Evolutionary conservation across 1,140 invertebrate genomes (phyloP).

Genomic region (Oedothorax gibbosus): DNA sequence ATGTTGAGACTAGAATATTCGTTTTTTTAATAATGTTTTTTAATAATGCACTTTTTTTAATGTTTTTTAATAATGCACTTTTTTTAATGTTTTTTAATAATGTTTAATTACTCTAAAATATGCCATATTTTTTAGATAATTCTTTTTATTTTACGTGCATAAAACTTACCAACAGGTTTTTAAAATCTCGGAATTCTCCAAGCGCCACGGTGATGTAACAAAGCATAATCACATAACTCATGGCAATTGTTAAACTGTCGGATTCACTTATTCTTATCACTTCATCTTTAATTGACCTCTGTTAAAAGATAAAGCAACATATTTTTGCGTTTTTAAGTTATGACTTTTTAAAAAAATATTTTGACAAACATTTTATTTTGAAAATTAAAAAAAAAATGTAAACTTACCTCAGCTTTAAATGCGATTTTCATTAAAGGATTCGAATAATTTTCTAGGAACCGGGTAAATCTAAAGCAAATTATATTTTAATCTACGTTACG

Average conservation of each 20-base stretch:
- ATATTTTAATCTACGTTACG: background rate
- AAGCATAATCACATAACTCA: constrained; percentile 98
- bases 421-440: constrained; percentile 64
- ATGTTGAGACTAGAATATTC: no score
- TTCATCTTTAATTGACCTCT: constrained; percentile 92
- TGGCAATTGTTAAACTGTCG: constrained; percentile 90
- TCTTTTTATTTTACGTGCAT: background rate
- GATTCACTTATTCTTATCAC: constrained; percentile 89
- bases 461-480: constrained; percentile 66
- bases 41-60: no score
- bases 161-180: constrained; percentile 67
- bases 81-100: no score
- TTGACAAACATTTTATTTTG: no score
- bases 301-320: background rate
- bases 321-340: background rate
- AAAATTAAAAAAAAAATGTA: background rate
- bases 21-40: no score
- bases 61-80: no score
- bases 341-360: background rate
- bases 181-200: constrained; percentile 83
- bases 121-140: background rate
- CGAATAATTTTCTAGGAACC: constrained; percentile 50
- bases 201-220: constrained; percentile 93
- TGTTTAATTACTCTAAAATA: no score
- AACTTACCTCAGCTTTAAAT: constrained; percentile 58